These are phyloP conservation scores for Agrenia bidenticulata DNA, from an alignment of 2,888 invertebrate genomes.

Conservation along the genomic window DNA sequence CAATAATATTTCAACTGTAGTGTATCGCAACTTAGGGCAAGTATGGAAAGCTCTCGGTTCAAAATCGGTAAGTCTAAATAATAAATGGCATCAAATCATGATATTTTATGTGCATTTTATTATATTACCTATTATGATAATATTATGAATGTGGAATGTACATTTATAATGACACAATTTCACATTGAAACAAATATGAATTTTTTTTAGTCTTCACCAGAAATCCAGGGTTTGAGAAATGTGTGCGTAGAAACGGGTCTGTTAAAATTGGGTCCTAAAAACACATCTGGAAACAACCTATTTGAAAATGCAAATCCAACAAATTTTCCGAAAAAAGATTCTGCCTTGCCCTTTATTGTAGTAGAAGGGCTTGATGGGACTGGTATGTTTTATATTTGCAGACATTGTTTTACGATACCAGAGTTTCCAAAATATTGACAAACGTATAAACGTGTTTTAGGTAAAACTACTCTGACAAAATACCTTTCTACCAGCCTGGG, in stretches of 20 bases:
- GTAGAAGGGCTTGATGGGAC: conserved; percentile 60
- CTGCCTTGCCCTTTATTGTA: conserved; percentile 56
- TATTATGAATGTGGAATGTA: too few relatives aligned
- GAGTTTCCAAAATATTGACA: too few relatives aligned
- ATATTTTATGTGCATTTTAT: too few relatives aligned
- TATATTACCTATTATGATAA: too few relatives aligned
- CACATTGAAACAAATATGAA: background rate
- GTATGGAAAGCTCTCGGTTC: conserved; percentile 15
- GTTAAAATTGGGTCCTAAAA: background rate
- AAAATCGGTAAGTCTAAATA: conserved; percentile 9
- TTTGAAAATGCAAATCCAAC: background rate
- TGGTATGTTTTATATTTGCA: conserved; percentile 54
- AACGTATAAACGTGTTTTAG: conserved; percentile 50
- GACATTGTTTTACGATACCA: background rate
- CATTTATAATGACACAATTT: too few relatives aligned
- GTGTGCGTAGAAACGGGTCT: conserved; percentile 22
- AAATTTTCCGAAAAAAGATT: background rate
- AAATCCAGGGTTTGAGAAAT: conserved; percentile 10
- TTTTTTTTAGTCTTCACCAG: conserved; percentile 2
- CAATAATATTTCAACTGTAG: conserved; percentile 13
- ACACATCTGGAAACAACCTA: background rate
- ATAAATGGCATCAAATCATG: background rate
- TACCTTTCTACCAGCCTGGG: conserved; percentile 54
- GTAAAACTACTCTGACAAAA: conserved; percentile 57
- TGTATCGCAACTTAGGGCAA: conserved; percentile 20